phyloP scores from a whole-genome alignment of 2,888 invertebrate genomes.

The Euclidia mi region DNA sequence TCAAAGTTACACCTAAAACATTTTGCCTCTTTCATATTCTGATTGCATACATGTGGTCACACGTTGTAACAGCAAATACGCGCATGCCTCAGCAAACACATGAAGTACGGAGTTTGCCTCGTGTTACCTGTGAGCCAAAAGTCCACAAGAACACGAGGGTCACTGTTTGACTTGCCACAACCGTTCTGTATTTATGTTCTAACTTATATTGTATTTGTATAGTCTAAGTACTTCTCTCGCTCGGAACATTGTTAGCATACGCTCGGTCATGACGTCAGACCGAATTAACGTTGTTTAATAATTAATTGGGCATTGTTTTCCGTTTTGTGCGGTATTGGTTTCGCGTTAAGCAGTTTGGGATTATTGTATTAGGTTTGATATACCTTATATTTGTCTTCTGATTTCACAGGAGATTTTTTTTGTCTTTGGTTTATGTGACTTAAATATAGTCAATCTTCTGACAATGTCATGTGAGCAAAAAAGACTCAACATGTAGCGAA shows the following conservation, averaged over 20 bases:
- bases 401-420: too few relatives aligned
- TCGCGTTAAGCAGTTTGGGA: background rate
- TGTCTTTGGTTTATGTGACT: too few relatives aligned
- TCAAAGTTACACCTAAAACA: too few relatives aligned
- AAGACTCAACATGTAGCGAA: too few relatives aligned
- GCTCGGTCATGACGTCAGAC: slow-evolving; percentile 7
- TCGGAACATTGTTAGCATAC: slow-evolving; percentile 13
- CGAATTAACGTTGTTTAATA: slow-evolving; percentile 18
- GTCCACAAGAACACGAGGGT: slow-evolving; percentile 12
- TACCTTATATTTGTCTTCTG: too few relatives aligned
- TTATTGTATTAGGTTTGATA: too few relatives aligned
- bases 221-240: slow-evolving; percentile 23
- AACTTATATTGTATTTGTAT: slow-evolving; percentile 34
- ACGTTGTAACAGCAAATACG: background rate
- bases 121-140: slow-evolving; percentile 1
- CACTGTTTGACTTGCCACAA: slow-evolving; percentile 33
- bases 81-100: background rate
- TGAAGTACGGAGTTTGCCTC: background rate
- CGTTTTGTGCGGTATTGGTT: background rate
- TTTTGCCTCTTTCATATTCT: too few relatives aligned
- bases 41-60: too few relatives aligned
- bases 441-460: too few relatives aligned
- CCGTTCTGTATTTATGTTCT: slow-evolving; percentile 30
- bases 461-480: too few relatives aligned
- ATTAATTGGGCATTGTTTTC: slow-evolving; percentile 15